Base-by-base conservation (phyloP, 1,140 invertebrate species). In the Hylyphantes graminicola region DNA sequence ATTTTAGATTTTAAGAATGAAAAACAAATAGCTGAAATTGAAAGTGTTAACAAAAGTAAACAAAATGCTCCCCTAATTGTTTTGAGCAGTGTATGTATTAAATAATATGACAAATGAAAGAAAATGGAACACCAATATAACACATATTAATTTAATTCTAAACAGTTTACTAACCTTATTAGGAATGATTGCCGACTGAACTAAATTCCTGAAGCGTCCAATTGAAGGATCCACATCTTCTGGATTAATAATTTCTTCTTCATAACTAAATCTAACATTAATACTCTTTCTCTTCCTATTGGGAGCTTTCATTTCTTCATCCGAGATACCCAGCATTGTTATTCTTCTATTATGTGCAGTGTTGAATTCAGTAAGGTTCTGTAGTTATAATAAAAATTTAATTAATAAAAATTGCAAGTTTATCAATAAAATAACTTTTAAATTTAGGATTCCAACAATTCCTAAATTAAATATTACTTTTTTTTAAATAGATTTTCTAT, bases 331-430 rank as follows among this genome's bases (percentile, higher is more conserved):
- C 80, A 99, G 91, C 93, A 98, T 96, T 0, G 96, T 96, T 87
- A 99, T 97, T 85, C 98, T 92, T 88, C 97, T 91, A 90, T 99
- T 99, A 87, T 99, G 97, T 0, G 97, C 98, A 13, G 98, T 99
- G 89, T 99, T 99, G 90, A 98, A 99, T 92, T 99, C 98, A 68
- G 98, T 99, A 86, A 99, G 91, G 92, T 99, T 99, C 97, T 99
- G 89, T 35, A 35, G 1, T 35, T 2, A 35, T 35, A 35, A 35
- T 35, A 35, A 35, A 35, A 35, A 2, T 35, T 35, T 1, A 5
- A 35, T 35, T 35, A 35, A n/a, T n/a, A n/a, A n/a, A n/a, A n/a
- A n/a, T n/a, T n/a, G n/a, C n/a, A n/a, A n/a, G n/a, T n/a, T n/a
- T n/a, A n/a, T n/a, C n/a, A 15, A 61, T 61, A 61, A 12, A 61